Evolutionary conservation across 2,113 vertebrate species (phyloP).

Genomic region (Pomatorhinus ruficollis): DNA sequence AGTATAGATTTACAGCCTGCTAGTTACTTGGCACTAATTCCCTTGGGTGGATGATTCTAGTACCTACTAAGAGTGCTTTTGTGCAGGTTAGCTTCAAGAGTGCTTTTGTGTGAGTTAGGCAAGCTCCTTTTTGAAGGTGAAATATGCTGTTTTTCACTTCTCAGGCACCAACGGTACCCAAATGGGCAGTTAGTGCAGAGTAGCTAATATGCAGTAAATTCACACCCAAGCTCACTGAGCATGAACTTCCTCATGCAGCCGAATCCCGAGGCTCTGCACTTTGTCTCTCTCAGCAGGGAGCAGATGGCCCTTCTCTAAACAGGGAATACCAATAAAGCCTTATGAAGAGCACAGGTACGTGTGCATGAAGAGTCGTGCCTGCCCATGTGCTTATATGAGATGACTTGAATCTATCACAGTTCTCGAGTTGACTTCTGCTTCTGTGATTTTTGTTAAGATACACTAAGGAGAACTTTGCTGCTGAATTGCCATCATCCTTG

Average conservation of each 20-base stretch:
- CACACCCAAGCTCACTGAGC: not conserved
- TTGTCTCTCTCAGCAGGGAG: constrained; percentile 3
- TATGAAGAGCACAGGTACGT: not conserved
- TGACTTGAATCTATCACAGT: not conserved
- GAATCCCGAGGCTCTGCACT: not conserved
- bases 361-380: not conserved
- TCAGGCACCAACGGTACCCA: not conserved
- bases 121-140: not conserved
- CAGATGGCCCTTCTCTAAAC: constrained; percentile 40
- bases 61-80: not conserved
- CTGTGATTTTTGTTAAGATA: not conserved
- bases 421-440: not conserved
- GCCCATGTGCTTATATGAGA: not conserved
- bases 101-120: not conserved
- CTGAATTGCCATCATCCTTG: not conserved
- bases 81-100: not conserved
- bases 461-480: not conserved
- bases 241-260: not conserved
- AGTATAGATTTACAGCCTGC: not conserved
- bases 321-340: not conserved
- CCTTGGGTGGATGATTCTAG: not conserved
- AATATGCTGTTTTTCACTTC: not conserved
- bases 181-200: not conserved
- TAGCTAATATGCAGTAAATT: constrained; percentile 8
- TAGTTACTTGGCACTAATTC: not conserved